Evolutionary conservation across 2,113 vertebrate genomes (phyloP), one percentile per base, ranked within the genome.

Genomic region (Ploceus nigricollis): DNA sequence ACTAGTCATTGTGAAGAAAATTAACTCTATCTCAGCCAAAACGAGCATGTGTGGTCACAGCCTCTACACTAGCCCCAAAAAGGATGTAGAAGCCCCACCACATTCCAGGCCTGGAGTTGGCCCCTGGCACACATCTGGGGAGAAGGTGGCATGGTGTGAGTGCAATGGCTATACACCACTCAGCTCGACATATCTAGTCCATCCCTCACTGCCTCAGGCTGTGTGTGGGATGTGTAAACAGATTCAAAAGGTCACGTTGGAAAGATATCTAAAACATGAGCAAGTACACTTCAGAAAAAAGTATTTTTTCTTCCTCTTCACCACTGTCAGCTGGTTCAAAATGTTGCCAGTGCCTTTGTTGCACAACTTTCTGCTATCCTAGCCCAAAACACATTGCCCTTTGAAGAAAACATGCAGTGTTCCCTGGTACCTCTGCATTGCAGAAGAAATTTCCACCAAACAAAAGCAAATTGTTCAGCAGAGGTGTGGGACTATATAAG

Each of bases 201-300:
- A 31, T 33, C n/a, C 48, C 30, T 89, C 58, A 8, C 39, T n/a
- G 56, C 31, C 50, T 94, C 44, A 23, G 5, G 2, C 15, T 92
- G 31, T 30, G 42, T 56, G 87, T 37, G 44, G 51, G 90, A 78
- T 48, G 76, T 64, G 60, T 90, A 93, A 96, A 95, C 68, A 95
- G 31, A 45, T 33, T 83, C 31, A 70, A 93, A 96, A 96, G 90
- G 79, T 94, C 79, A 77, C 0, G 1, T 44, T 91, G 79, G 85
- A 95, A 93, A 93, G n/a, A 58, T 35, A 64, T 16, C 40, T 80
- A 45, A 88, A 90, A 63, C 71, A 70, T 2, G 4, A 91, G 19
- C 19, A 64, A 89, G 53, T 22, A 37, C 6, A 77, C 17, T 14
- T 13, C 71, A 57, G 25, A 47, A 66, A 80, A 86, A 57, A 7